These are phyloP conservation scores for Aphidoletes aphidimyza DNA, from an alignment of 2,888 invertebrate genomes.

Conservation along the genomic window DNA sequence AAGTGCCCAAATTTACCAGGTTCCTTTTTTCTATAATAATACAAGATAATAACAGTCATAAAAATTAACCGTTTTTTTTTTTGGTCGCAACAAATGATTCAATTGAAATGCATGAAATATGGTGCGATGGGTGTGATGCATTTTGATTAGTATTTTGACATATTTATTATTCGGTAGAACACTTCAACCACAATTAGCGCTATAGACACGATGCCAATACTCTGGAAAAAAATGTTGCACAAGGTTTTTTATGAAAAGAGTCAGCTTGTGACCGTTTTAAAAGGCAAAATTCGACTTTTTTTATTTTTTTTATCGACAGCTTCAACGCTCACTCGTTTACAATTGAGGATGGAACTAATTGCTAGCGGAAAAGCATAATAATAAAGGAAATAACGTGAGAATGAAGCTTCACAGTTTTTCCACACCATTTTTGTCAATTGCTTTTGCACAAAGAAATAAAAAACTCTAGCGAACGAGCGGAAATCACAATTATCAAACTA, in stretches of 20 bases:
- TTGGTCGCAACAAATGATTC: no score
- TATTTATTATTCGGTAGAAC: slow-evolving; percentile 42
- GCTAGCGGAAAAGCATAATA: background rate
- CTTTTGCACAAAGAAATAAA: background rate
- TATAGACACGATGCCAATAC: background rate
- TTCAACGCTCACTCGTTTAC: background rate
- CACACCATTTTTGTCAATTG: background rate
- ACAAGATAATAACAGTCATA: background rate
- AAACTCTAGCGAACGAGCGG: background rate
- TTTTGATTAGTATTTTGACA: slow-evolving; percentile 42
- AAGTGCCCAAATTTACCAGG: background rate
- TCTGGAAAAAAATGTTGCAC: background rate
- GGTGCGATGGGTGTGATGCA: slow-evolving; percentile 26
- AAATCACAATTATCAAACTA: slow-evolving; percentile 34
- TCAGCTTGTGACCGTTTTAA: background rate
- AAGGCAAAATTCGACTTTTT: background rate
- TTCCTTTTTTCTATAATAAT: background rate
- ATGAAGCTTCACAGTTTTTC: background rate
- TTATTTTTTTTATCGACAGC: background rate
- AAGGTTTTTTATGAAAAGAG: background rate
- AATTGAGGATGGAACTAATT: slow-evolving; percentile 32
- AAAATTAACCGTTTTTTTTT: background rate
- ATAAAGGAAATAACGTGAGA: slow-evolving; percentile 21
- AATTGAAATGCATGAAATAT: background rate
- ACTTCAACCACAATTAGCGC: slow-evolving; percentile 25